Evolutionary conservation across 2,113 vertebrate genomes (phyloP).

Genomic region (Climacteris rufus): DNA sequence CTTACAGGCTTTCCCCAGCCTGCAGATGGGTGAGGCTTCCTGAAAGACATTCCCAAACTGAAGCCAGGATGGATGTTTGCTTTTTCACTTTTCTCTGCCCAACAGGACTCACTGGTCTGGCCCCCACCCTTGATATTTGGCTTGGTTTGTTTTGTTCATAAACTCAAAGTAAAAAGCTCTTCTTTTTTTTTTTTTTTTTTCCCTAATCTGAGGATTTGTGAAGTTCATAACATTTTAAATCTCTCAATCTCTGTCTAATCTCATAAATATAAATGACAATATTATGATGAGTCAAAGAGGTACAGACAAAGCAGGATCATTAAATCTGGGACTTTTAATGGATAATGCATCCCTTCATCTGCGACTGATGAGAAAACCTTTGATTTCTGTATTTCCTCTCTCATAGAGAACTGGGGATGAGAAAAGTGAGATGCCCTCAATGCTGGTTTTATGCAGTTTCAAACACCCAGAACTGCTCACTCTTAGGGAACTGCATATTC

Average conservation of each 20-base stretch:
- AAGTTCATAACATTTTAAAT: neutral
- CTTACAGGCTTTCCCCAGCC: neutral
- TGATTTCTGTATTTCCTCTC: neutral
- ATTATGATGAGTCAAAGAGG: neutral
- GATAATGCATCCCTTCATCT: neutral
- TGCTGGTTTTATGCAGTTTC: neutral
- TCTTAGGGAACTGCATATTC: neutral
- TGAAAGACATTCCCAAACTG: neutral
- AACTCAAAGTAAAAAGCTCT: neutral
- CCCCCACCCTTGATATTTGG: neutral
- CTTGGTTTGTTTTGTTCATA: neutral
- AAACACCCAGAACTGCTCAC: neutral
- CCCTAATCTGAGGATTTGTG: neutral
- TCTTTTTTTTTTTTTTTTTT: neutral
- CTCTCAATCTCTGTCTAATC: constrained; percentile 31
- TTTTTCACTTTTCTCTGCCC: neutral
- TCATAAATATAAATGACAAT: constrained; percentile 61
- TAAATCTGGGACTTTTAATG: neutral
- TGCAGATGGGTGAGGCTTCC: neutral
- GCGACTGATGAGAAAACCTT: neutral
- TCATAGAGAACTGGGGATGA: neutral
- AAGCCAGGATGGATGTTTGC: neutral
- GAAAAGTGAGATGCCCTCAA: neutral
- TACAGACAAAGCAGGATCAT: neutral
- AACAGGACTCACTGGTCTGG: neutral